Conservation (phyloP, 2,888 invertebrate species). For the Mythimna loreyi region DNA sequence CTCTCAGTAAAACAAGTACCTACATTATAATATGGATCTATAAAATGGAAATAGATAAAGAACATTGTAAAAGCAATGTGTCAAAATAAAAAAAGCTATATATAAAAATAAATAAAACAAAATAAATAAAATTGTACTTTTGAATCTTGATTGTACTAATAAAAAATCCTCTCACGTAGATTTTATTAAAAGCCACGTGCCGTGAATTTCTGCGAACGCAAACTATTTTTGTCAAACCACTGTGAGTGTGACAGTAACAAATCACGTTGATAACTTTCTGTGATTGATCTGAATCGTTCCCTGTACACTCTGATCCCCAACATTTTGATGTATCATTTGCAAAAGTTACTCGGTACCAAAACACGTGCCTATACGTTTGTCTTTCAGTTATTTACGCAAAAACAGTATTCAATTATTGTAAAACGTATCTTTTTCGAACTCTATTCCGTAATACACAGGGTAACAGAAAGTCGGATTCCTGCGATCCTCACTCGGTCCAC, state of each 20-base stretch:
- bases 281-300: constrained; percentile 13
- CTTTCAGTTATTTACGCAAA: background rate
- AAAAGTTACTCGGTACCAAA: background rate
- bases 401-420: too few species aligned
- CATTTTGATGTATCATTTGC: constrained; percentile 1
- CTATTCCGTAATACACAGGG: too few species aligned
- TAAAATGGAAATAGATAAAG: too few species aligned
- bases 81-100: too few species aligned
- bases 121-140: too few species aligned
- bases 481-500: too few species aligned
- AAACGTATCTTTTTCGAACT: too few species aligned
- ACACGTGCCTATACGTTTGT: background rate
- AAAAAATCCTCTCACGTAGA: background rate
- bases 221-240: constrained; percentile 9
- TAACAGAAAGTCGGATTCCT: too few species aligned
- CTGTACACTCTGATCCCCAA: background rate
- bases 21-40: too few species aligned
- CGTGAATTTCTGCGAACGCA: background rate
- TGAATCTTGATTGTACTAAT: background rate
- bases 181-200: background rate
- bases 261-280: background rate
- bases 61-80: too few species aligned
- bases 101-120: too few species aligned
- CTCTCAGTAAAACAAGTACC: too few species aligned
- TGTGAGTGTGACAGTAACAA: background rate